Conservation (phyloP, 2,888 invertebrate species). For the Geophilus truncorum region DNA sequence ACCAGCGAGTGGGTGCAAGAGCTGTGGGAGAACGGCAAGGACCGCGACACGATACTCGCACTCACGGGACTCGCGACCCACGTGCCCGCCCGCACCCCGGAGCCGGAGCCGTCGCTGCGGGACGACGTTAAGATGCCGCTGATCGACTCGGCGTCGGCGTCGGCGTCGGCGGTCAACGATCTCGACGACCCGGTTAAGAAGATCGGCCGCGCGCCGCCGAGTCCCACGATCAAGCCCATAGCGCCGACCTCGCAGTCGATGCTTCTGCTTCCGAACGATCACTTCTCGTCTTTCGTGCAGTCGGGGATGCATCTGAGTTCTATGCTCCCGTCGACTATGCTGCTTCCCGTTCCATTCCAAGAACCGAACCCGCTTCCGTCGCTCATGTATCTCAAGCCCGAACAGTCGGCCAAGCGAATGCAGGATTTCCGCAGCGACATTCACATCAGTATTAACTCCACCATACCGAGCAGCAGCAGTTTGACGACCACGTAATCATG, state of each 20-base stretch:
- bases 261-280: conserved; percentile 30
- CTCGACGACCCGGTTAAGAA: background rate
- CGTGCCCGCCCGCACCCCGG: background rate
- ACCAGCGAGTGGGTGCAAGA: conserved; percentile 32
- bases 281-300: conserved; percentile 30
- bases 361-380: conserved; percentile 28
- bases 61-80: background rate
- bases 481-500: background rate
- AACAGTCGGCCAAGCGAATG: background rate
- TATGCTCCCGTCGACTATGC: conserved; percentile 28
- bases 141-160: background rate
- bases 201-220: background rate
- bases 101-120: background rate
- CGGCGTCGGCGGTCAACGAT: background rate
- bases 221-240: background rate
- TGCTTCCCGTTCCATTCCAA: conserved; percentile 31
- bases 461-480: background rate
- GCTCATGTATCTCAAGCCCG: conserved; percentile 32
- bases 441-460: conserved; percentile 33
- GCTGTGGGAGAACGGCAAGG: conserved; percentile 18
- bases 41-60: conserved; percentile 7
- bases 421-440: conserved; percentile 30
- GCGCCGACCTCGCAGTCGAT: conserved; percentile 29
- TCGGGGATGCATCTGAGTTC: conserved; percentile 20
- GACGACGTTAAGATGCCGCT: background rate